Conservation (phyloP, 2,888 invertebrate species). For the Mantis religiosa region DNA sequence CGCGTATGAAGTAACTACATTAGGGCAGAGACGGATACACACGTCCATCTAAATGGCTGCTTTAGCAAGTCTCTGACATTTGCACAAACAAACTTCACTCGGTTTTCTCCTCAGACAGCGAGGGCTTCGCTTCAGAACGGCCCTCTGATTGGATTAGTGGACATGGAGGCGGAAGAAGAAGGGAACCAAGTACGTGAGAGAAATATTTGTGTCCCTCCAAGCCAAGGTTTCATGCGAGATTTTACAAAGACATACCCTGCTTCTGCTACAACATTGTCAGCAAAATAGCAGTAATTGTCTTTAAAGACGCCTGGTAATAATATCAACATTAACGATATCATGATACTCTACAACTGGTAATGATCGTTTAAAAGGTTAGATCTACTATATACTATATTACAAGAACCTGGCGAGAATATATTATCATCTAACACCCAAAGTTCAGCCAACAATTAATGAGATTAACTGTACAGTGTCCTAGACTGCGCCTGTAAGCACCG, state of each 20-base stretch:
- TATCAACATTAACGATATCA: too few relatives aligned
- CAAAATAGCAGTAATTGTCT: neutral
- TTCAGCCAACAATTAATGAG: too few relatives aligned
- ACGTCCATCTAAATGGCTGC: neutral
- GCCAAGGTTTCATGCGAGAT: neutral
- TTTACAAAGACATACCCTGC: neutral
- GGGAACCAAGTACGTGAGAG: neutral
- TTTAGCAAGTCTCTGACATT: neutral
- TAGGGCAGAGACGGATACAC: neutral
- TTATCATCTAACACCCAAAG: too few relatives aligned
- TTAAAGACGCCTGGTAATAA: too few relatives aligned
- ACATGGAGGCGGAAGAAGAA: neutral
- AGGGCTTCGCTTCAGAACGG: neutral
- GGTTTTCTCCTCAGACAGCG: neutral
- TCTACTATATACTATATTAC: too few relatives aligned
- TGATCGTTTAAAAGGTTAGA: too few relatives aligned
- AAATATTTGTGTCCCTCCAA: neutral
- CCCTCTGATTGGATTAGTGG: neutral
- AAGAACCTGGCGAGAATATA: too few relatives aligned
- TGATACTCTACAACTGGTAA: too few relatives aligned
- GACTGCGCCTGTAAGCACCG: too few relatives aligned
- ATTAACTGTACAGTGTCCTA: too few relatives aligned
- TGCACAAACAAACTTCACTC: neutral
- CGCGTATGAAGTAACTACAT: neutral
- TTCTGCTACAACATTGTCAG: neutral